Evolutionary conservation across 2,888 invertebrate genomes (phyloP).

Genomic region (Trichopoda pennipes): DNA sequence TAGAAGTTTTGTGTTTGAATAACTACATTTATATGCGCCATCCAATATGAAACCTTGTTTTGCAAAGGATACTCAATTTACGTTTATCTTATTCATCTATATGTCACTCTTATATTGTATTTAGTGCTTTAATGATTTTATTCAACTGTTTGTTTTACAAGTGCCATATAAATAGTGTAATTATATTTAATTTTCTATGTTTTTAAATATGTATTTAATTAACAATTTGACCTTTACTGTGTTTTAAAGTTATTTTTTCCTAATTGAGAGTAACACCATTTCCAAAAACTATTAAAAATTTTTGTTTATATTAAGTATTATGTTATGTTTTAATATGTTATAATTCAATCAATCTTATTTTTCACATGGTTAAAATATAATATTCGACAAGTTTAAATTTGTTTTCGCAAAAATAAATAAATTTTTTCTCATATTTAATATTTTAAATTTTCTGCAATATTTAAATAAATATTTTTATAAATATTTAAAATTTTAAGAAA

Average conservation of each 20-base stretch:
- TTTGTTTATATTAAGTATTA: neutral
- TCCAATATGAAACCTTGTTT: conserved; percentile 58
- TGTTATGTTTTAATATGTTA: neutral
- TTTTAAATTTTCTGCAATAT: too few species aligned
- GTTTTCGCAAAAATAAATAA: too few species aligned
- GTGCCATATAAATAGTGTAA: conserved; percentile 58
- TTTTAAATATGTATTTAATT: conserved; percentile 6
- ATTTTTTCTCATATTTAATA: too few species aligned
- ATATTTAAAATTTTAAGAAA: too few species aligned
- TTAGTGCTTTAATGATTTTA: conserved; percentile 24
- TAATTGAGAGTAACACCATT: conserved; percentile 18
- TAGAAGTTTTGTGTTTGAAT: conserved; percentile 40
- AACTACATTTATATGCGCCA: conserved; percentile 15
- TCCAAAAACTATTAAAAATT: neutral
- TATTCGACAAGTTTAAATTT: neutral
- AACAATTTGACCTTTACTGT: conserved; percentile 42
- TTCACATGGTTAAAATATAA: too few species aligned
- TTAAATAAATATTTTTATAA: too few species aligned
- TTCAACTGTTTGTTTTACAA: conserved; percentile 10
- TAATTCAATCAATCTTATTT: too few species aligned
- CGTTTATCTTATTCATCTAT: conserved; percentile 9
- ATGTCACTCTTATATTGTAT: conserved; percentile 36
- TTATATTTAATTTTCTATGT: conserved; percentile 28
- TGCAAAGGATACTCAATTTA: conserved; percentile 57
- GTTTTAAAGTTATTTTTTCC: neutral